Base-by-base conservation (phyloP, 2,888 invertebrate genomes). In the Isotomurus palustris region DNA sequence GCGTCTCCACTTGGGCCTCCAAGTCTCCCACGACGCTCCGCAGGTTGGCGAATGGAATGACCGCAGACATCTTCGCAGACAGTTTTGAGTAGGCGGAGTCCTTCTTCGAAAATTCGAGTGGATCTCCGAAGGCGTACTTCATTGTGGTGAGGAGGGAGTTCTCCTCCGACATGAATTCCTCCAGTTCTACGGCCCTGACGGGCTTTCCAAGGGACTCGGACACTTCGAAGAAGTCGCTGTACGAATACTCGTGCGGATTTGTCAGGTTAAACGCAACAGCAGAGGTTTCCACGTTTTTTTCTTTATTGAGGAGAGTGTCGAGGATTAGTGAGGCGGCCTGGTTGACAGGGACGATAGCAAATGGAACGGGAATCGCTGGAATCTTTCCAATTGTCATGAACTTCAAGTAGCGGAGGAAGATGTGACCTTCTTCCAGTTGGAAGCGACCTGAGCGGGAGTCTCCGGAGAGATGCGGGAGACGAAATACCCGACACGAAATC, bases 231-330 rank as follows among this genome's bases (percentile, higher is more conserved):
- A n/a, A n/a, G n/a, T n/a, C n/a, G n/a, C n/a, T n/a, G n/a, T n/a
- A n/a, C n/a, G n/a, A n/a, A n/a, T n/a, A n/a, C n/a, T n/a, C n/a
- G 8, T 56, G 40, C 1, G 60, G 65, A 36, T 66, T 64, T 4
- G 62, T 64, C 22, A 67, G 49, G 40, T 67, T 64, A 56, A 58
- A 67, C 2, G 60, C 58, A 21, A 57, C 60, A 4, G 38, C 14
- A 35, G 56, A 54, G 1, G 55, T 49, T 4, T 24, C 5, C 38
- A n/a, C n/a, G n/a, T n/a, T n/a, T n/a, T n/a, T n/a, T n/a, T n/a
- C n/a, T n/a, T n/a, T n/a, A n/a, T n/a, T n/a, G n/a, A n/a, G n/a
- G n/a, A n/a, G n/a, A n/a, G n/a, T n/a, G n/a, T n/a, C n/a, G n/a
- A n/a, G n/a, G n/a, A n/a, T n/a, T n/a, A n/a, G n/a, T n/a, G n/a